Conservation (phyloP, 64 coral and sea anemone genomes). For the Exaiptasia diaphana region DNA sequence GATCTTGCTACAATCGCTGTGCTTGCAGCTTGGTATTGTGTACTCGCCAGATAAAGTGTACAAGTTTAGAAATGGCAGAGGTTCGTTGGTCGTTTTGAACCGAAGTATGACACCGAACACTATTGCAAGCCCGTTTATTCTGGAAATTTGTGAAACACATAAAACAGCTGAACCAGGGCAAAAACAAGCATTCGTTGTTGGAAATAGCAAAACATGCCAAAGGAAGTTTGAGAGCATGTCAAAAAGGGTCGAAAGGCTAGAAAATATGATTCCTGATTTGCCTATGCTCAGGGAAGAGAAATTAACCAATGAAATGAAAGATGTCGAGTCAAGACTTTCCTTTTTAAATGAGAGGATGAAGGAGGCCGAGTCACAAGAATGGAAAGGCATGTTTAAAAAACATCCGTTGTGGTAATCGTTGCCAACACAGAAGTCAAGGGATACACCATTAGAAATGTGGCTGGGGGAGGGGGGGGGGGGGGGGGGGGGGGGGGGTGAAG, state of each 20-base stretch:
- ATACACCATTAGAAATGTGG: too few relatives aligned
- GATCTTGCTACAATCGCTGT: background rate
- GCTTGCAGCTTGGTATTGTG: background rate
- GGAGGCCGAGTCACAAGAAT: conserved; percentile 46
- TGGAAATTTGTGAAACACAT: conserved; percentile 50
- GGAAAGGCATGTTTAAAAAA: conserved; percentile 67
- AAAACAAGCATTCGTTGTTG: background rate
- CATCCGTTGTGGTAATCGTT: conserved; percentile 53
- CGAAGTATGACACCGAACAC: conserved; percentile 39
- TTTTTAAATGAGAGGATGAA: conserved; percentile 52
- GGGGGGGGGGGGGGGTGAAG: too few relatives aligned
- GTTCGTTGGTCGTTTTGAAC: conserved; percentile 36
- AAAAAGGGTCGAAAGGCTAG: conserved; percentile 53
- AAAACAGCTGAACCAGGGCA: conserved; percentile 38
- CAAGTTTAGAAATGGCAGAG: conserved; percentile 47
- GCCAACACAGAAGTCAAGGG: too few relatives aligned
- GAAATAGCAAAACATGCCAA: conserved; percentile 29
- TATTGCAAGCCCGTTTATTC: conserved; percentile 30
- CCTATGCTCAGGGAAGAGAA: conserved; percentile 29
- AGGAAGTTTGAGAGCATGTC: conserved; percentile 9
- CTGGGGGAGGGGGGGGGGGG: too few relatives aligned
- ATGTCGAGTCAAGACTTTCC: conserved; percentile 21
- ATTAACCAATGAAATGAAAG: conserved; percentile 31
- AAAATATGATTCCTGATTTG: conserved; percentile 40
- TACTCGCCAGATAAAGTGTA: background rate